Conservation (phyloP, 2,113 vertebrate genomes). For the Clarias macrocephalus region DNA sequence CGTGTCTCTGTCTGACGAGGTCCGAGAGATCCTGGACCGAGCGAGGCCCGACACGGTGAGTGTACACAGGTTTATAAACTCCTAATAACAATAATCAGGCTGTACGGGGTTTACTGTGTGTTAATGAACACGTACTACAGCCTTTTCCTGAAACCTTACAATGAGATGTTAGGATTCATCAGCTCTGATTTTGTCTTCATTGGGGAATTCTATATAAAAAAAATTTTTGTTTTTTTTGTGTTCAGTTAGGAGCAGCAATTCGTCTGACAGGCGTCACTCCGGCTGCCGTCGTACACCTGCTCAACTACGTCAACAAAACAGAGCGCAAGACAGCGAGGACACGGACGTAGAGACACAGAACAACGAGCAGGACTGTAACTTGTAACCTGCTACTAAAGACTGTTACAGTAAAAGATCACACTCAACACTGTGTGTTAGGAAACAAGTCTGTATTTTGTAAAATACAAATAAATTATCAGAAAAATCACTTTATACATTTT, state of each 20-base stretch:
- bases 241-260: constrained; percentile 84
- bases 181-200: neutral
- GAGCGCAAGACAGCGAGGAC: neutral
- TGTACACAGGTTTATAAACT: neutral
- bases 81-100: neutral
- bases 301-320: constrained; percentile 72
- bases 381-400: neutral
- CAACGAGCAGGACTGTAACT: neutral
- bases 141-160: neutral
- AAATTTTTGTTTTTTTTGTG: constrained; percentile 3
- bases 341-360: neutral
- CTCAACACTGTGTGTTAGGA: constrained; percentile 30
- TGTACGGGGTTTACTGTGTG: neutral
- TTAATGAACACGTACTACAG: neutral
- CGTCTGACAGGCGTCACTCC: constrained; percentile 90
- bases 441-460: constrained; percentile 53
- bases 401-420: constrained; percentile 18
- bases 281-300: constrained; percentile 82
- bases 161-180: neutral
- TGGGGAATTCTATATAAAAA: neutral
- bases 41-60: constrained; percentile 86
- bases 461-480: constrained; percentile 45
- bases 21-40: constrained; percentile 82
- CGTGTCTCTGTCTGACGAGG: constrained; percentile 83
- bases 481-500: neutral